phyloP scores from a whole-genome alignment of 2,113 vertebrate species.

The Ranitomeya imitator region DNA sequence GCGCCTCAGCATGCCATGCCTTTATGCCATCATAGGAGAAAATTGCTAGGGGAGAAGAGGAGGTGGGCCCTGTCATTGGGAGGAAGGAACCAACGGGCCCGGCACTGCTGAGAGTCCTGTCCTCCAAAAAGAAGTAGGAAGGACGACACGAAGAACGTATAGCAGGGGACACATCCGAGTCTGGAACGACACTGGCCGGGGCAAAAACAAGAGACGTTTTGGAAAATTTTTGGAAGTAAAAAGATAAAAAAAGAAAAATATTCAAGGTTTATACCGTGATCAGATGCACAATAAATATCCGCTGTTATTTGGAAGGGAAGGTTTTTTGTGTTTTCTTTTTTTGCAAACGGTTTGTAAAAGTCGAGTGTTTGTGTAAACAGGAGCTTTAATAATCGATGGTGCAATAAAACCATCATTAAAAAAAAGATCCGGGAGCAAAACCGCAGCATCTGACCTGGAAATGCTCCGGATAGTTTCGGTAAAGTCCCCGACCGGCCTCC shows the following conservation, averaged over 20 bases:
- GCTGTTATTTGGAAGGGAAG: no score
- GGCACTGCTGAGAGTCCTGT: not conserved
- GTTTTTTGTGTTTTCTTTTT: no score
- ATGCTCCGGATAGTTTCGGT: no score
- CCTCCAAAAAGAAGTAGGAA: not conserved
- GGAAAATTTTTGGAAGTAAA: not conserved
- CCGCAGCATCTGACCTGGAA: no score
- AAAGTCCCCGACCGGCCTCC: no score
- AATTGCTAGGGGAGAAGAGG: slow-evolving; percentile 28
- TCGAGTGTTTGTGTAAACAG: no score
- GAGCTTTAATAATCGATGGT: no score
- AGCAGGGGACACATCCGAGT: no score
- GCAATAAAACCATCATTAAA: no score
- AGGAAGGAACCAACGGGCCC: not conserved
- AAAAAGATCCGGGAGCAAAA: no score
- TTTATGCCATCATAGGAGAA: slow-evolving; percentile 17
- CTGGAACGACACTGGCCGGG: not conserved
- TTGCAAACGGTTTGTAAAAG: no score
- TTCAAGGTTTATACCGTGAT: not conserved
- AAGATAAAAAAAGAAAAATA: not conserved
- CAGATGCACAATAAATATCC: not conserved
- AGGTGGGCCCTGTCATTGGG: not conserved
- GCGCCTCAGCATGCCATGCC: slow-evolving; percentile 27
- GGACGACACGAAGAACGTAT: not conserved
- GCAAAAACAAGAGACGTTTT: not conserved